Evolutionary conservation across 2,797 vertebrate species (phyloP), one percentile per base, ranked within the genome.

Genomic region (Betta splendens): DNA sequence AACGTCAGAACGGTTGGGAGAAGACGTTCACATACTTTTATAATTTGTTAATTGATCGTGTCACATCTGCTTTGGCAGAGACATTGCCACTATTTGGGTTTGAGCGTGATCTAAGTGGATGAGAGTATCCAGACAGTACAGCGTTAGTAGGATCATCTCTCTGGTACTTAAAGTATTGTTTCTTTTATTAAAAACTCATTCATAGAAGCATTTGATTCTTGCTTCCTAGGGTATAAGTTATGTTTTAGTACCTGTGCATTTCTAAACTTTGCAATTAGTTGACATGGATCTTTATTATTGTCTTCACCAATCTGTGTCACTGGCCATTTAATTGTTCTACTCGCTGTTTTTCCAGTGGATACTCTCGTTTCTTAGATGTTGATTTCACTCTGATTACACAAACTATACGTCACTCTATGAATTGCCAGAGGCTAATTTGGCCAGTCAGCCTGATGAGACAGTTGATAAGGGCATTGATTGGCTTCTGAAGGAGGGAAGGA

Each of bases 401-500:
- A 80, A 64, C 81, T 77, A 25, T 85, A 64, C 73, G 72, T 86
- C 80, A 79, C 68, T 85, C 69, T 57, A 53, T 65, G 70, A 85
- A 84, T 84, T 85, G 84, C 88, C 87, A 85, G 81, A 43, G 71
- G 58, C 86, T 86, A 78, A 85, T 88, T 89, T 87, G 65, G 66
- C 82, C 78, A 1, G 80, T 84, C 53, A 69, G 72, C 53, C 70
- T 77, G 88, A 86, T 87, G 85, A 87, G 86, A 89, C 85, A 77
- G 85, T 85, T 88, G 88, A 91, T 91, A 89, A 86, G 72, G 76
- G 50, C 83, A 85, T 89, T 89, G 89, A 90, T 89, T 91, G 82
- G 84, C 76, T 64, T 87, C 76, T 79, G 74, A 83, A 75, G 40
- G 58, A 87, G 84, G 82, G 78, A 85, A 86, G 81, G 84, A 81